Base-by-base conservation (phyloP, 2,113 vertebrate genomes). In the Herpetotheres cachinnans region DNA sequence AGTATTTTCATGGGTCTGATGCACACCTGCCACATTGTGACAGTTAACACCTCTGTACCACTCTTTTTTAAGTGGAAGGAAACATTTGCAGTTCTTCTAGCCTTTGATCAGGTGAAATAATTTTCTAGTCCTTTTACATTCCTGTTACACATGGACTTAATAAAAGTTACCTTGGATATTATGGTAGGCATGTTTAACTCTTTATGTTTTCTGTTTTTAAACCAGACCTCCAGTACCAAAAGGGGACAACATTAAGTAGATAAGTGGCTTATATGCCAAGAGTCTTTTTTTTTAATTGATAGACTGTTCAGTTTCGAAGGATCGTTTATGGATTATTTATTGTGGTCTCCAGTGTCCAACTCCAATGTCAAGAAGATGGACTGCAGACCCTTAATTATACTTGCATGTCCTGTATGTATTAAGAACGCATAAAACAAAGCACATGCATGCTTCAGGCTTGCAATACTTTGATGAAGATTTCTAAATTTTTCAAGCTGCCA, bases 401-500 rank as follows among this genome's bases (percentile, higher is more conserved):
- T 95, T 90, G 11, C 85, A 87, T 91, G 94, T 95, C 95, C 96
- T 94, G 95, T 77, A 29, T 59, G 27, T 91, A 89, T 96, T 96
- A 97, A 94, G 93, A 98, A 95, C 72, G 94, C 94, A 96, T 96
- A 97, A 98, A 97, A 91, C 91, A 96, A 98, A 97, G 90, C 83
- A 93, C 97, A 95, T 29, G 49, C 89, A 63, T 2, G 19, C 96
- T 97, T 96, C 20, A 5, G 82, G 82, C 58, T 85, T 95, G 94
- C 96, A 97, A 97, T 91, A 93, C 92, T 97, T 96, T 98, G 97
- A 98, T 98, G 97, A 98, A 97, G 97, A 98, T 98, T 98, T 97
- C 95, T 85, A 97, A 97, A 98, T 98, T 98, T 98, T 98, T 98
- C 98, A 98, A 97, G 97, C 92, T 97, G 96, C 89, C 96, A 96